Percentiles rank a stretch among this genome's conserved stretches.
phyloP scores from a whole-genome alignment of 2,888 invertebrate species.

The Heterodera filipjevi region DNA sequence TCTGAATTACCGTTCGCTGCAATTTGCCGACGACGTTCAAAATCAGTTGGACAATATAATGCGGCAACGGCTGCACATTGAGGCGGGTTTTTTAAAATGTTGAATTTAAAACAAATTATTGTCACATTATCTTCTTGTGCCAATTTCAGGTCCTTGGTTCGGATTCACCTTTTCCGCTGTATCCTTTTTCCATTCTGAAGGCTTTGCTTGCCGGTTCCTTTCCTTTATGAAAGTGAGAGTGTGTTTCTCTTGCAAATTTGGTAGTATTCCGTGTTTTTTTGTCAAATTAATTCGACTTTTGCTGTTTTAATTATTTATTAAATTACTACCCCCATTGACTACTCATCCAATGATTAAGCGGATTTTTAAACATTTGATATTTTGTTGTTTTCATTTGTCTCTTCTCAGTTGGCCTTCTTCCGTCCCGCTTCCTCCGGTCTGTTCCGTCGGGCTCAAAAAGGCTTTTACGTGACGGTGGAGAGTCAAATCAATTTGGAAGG shows the following conservation, averaged over 20 bases:
- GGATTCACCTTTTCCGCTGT: constrained; percentile 78
- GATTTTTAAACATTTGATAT: too few relatives aligned
- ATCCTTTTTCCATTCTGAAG: constrained; percentile 97
- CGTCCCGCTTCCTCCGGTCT: not conserved
- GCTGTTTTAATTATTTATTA: too few relatives aligned
- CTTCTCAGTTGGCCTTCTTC: not conserved
- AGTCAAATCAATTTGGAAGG: not conserved
- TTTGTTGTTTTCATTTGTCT: too few relatives aligned
- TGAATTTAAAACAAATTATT: constrained; percentile 68
- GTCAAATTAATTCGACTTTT: too few relatives aligned
- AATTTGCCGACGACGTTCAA: constrained; percentile 96
- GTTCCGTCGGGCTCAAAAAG: not conserved
- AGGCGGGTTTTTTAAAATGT: constrained; percentile 69
- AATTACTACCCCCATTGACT: too few relatives aligned
- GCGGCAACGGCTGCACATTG: constrained; percentile 72
- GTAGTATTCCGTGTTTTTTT: not conserved
- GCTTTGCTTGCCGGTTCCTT: constrained; percentile 96
- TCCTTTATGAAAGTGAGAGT: constrained; percentile 93
- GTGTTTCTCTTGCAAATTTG: constrained; percentile 1
- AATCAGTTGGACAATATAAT: constrained; percentile 95
- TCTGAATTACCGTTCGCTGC: constrained; percentile 94
- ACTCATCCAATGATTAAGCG: too few relatives aligned
- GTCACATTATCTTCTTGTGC: not conserved
- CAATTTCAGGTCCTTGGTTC: not conserved
- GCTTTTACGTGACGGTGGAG: constrained; percentile 9